These are phyloP conservation scores for Aplochiton taeniatus DNA, from an alignment of 2,797 vertebrate species.

Conservation along the genomic window DNA sequence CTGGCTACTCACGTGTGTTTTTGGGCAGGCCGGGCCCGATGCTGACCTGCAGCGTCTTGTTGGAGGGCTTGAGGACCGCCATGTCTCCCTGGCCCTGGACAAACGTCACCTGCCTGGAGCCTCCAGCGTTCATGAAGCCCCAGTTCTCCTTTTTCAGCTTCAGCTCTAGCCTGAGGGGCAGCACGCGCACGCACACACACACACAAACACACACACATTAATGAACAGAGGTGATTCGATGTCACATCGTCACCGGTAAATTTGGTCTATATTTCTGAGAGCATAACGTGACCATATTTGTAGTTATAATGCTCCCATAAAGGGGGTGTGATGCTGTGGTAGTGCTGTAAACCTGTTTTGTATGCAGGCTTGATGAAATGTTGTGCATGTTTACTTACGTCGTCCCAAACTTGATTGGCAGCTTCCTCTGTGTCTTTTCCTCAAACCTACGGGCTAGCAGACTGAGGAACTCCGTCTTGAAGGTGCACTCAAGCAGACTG, in stretches of 20 bases:
- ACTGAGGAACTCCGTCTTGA: conserved; percentile 98
- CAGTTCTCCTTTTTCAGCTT: conserved; percentile 98
- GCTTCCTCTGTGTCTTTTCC: conserved; percentile 91
- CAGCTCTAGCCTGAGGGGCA: conserved; percentile 85
- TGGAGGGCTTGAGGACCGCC: conserved; percentile 87
- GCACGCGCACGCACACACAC: not conserved
- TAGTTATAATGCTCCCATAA: too few relatives aligned
- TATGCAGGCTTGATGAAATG: too few relatives aligned
- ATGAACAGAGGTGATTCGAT: too few relatives aligned
- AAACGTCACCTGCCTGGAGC: conserved; percentile 91
- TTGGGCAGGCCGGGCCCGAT: conserved; percentile 91
- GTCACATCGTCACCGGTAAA: not conserved
- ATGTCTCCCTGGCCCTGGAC: conserved; percentile 86
- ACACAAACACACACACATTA: not conserved
- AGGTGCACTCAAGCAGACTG: conserved; percentile 93
- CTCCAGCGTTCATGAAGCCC: conserved; percentile 90
- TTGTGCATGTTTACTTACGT: conserved; percentile 79
- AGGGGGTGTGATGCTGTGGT: too few relatives aligned
- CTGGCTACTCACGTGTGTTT: conserved; percentile 88
- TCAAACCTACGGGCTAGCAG: conserved; percentile 89
- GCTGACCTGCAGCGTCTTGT: conserved; percentile 95
- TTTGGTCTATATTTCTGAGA: not conserved
- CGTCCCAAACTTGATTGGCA: conserved; percentile 94
- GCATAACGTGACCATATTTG: too few relatives aligned
- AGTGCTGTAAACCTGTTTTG: too few relatives aligned